These are phyloP conservation scores for Ochropleura leucogaster DNA, from an alignment of 2,888 invertebrate species.

Conservation along the genomic window DNA sequence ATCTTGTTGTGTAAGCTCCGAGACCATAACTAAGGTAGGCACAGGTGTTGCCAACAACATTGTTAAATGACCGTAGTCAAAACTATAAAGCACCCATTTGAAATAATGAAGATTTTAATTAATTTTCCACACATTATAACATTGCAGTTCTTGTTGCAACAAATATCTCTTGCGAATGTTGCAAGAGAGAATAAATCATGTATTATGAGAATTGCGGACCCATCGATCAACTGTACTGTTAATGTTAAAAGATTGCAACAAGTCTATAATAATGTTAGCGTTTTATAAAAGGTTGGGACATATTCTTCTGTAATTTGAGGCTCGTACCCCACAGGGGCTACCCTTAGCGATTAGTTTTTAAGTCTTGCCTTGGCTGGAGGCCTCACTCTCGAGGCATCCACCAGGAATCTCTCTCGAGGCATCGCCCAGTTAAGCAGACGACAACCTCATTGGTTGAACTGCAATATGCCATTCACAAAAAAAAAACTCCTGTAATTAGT, in stretches of 20 bases:
- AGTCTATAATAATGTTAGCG: conserved; percentile 8
- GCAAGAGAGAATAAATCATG: conserved; percentile 7
- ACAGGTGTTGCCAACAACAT: background rate
- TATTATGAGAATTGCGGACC: background rate
- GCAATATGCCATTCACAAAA: too few species aligned
- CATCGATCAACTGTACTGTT: conserved; percentile 18
- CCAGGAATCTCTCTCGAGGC: too few species aligned
- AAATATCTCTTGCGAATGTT: background rate
- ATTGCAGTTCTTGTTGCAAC: background rate
- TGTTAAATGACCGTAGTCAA: background rate
- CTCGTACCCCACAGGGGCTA: too few species aligned
- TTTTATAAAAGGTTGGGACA: background rate
- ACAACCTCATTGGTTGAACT: too few species aligned
- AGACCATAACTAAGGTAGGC: background rate
- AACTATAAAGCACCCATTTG: background rate
- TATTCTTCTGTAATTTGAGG: conserved; percentile 30
- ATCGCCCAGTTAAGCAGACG: too few species aligned
- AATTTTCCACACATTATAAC: conserved; percentile 2
- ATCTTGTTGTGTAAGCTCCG: background rate
- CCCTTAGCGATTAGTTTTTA: too few species aligned
- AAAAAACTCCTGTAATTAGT: conserved; percentile 29
- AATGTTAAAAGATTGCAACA: conserved; percentile 49
- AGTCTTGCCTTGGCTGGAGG: too few species aligned
- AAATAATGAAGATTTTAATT: background rate
- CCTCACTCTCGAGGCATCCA: too few species aligned